Conservation (phyloP, 2,888 invertebrate species). For the Antheraea assamensis region DNA sequence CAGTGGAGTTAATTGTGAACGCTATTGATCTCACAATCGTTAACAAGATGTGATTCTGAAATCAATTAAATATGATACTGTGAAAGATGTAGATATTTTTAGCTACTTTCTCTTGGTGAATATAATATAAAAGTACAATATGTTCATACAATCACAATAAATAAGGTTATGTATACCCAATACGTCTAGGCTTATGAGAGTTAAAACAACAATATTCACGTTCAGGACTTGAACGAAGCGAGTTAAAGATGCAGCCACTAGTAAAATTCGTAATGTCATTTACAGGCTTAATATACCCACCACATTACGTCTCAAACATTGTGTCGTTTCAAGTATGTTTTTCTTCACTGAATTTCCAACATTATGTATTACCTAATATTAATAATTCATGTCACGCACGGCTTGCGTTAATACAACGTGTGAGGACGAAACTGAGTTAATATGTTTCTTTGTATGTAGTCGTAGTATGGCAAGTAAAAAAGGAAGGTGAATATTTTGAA, state of each 20-base stretch:
- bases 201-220: background rate
- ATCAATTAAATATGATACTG: background rate
- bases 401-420: constrained; percentile 15
- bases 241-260: constrained; percentile 1
- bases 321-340: constrained; percentile 37
- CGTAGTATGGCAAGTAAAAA: background rate
- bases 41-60: background rate
- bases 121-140: background rate
- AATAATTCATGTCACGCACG: constrained; percentile 37
- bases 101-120: background rate
- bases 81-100: background rate
- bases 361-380: constrained; percentile 29
- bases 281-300: constrained; percentile 1
- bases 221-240: background rate
- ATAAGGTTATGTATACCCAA: background rate
- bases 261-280: constrained; percentile 2
- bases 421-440: constrained; percentile 12
- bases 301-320: constrained; percentile 4
- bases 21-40: background rate
- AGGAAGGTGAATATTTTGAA: background rate
- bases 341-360: constrained; percentile 31
- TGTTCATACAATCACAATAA: background rate
- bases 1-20: background rate
- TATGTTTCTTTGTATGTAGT: constrained; percentile 10
- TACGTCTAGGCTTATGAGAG: background rate